A percentile compares a stretch with the other conserved stretches of the same genome.
Evolutionary conservation across 53 echinoderm and acorn worm genomes (phyloP).

Genomic region (Paelopatides confundens): DNA sequence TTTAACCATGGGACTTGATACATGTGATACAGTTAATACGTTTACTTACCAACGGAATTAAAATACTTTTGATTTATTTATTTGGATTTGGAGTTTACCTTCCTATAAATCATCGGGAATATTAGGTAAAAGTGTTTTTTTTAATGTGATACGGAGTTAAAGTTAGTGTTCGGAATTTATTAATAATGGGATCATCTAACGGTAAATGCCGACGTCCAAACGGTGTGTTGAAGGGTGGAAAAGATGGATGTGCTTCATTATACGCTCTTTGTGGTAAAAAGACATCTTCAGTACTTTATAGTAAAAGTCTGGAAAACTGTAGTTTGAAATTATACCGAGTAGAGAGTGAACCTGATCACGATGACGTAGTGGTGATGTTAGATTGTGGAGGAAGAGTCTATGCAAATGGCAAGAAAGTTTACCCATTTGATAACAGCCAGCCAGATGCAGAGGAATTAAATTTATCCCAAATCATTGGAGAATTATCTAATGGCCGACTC

Average conservation of each 20-base stretch:
- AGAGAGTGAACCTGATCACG: constrained; percentile 66
- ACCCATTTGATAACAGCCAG: constrained; percentile 77
- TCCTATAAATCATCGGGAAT: no score
- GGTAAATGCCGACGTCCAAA: constrained; percentile 65
- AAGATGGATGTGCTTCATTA: constrained; percentile 55
- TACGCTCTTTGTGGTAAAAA: constrained; percentile 80
- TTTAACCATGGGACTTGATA: no score
- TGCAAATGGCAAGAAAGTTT: constrained; percentile 91
- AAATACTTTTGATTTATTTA: background rate
- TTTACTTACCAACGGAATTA: background rate
- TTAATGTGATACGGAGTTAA: no score
- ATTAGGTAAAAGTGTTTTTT: no score
- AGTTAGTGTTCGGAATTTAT: no score
- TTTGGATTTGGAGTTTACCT: background rate
- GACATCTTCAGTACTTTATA: constrained; percentile 92
- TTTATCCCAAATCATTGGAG: constrained; percentile 1
- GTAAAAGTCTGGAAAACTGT: constrained; percentile 92
- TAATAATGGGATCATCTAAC: constrained; percentile 66
- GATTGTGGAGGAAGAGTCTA: constrained; percentile 97
- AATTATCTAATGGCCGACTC: constrained; percentile 38
- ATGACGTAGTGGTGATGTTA: constrained; percentile 88
- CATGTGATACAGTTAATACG: background rate
- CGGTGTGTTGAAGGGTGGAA: constrained; percentile 54
- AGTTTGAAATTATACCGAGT: constrained; percentile 92
- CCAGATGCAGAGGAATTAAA: constrained; percentile 49